Percentiles rank a stretch among this genome's conserved stretches.
Conservation (phyloP, 2,113 vertebrate species). For the Polyodon spathula region DNA sequence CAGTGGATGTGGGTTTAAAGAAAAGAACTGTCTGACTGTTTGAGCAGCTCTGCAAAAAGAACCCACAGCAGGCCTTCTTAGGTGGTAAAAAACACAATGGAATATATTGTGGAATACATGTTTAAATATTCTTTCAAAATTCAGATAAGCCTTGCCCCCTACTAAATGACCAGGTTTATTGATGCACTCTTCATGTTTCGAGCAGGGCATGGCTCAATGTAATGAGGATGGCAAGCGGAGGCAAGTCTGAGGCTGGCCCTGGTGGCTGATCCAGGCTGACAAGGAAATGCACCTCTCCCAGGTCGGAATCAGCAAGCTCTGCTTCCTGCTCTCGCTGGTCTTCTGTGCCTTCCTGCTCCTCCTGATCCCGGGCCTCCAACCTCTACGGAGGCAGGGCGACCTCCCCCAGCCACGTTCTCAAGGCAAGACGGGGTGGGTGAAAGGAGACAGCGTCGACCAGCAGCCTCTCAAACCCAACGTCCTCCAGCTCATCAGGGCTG, state of each 20-base stretch:
- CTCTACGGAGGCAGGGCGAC: slow-evolving; percentile 28
- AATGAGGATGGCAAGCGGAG: slow-evolving; percentile 39
- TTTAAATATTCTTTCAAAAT: no score
- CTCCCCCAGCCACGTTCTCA: slow-evolving; percentile 36
- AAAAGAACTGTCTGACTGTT: background rate
- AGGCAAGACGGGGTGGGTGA: slow-evolving; percentile 17
- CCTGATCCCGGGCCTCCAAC: slow-evolving; percentile 55
- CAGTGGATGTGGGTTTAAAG: background rate
- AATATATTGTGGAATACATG: no score
- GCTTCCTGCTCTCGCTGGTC: slow-evolving; percentile 68
- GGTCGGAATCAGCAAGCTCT: slow-evolving; percentile 63
- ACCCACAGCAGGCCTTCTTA: no score
- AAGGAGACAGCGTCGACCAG: slow-evolving; percentile 2
- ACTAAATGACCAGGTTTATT: no score
- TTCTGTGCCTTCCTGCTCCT: slow-evolving; percentile 68
- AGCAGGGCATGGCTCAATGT: slow-evolving; percentile 27
- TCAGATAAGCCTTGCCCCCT: no score
- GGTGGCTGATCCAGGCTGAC: slow-evolving; percentile 48
- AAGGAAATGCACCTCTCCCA: slow-evolving; percentile 65
- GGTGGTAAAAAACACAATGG: no score
- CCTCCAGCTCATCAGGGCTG: no score
- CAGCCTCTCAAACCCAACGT: no score
- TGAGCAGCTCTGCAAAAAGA: background rate
- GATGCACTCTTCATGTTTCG: background rate
- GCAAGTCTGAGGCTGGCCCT: slow-evolving; percentile 38